Base-by-base conservation (phyloP, 92 coral and sea anemone genomes). In the Phenganax subtilis region DNA sequence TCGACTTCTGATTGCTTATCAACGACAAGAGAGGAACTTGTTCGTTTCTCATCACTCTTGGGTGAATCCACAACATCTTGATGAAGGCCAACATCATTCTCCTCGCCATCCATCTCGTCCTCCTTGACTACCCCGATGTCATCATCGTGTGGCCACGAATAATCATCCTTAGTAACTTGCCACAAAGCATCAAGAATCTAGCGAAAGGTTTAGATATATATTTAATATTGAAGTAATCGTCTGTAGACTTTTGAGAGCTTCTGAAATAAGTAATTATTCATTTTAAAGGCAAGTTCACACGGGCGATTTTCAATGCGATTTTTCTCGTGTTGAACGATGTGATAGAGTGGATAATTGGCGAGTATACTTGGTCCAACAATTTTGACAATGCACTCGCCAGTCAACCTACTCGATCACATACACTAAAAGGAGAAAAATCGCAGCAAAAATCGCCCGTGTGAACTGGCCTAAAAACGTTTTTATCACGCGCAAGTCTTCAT, bases 101-200 rank as follows among this genome's bases (percentile, higher is more conserved):
- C 55, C 3, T 14, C 51, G 31, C 60, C 77, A 54, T 55, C 59
- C 59, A 53, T 59, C 65, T 25, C 65, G 3, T 59, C 65, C 65
- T 25, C 65, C 16, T 25, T 25, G 65, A 59, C 65, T 14, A 14
- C 65, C 27, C 2, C 65, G 27, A 59, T 11, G 55, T 16, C 65
- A 56, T 37, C 81, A 63, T 79, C 59, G 1, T 62, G 72, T 63
- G 44, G 61, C 81, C 81, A 76, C 8, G 55, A 30, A n/a, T 76
- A 59, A 25, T 76, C 56, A 51, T 76, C 83, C 65, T n/a, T 54
- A 11, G 83, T 63, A 6, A 65, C 62, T 65, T 79, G 83, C 83
- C 83, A 79, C 51, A 79, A 64, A 1, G 83, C 83, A 52, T 54
- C 83, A 55, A 79, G 62, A 17, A 79, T 54, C 83, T 79, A 54